phyloP scores from a whole-genome alignment of 2,113 vertebrate species.

The Cyanistes caeruleus region DNA sequence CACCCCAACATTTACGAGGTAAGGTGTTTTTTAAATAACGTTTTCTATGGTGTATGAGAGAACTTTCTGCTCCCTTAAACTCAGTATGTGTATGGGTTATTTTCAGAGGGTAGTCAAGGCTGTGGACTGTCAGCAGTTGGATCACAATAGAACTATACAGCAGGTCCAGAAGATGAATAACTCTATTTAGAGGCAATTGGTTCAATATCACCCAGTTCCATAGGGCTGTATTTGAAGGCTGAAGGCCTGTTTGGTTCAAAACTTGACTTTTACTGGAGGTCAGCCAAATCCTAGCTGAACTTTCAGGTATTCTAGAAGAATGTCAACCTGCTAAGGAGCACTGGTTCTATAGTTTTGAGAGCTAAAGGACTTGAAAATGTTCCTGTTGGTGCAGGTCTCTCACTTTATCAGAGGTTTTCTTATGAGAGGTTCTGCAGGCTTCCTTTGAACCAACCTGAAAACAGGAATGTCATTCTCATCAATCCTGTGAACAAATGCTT shows the following conservation, averaged over 20 bases:
- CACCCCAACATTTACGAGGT: conserved; percentile 99
- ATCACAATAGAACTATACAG: background rate
- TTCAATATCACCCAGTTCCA: background rate
- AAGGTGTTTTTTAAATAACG: conserved; percentile 11
- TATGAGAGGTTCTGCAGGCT: background rate
- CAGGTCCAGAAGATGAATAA: background rate
- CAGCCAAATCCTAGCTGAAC: background rate
- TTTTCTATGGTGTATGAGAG: background rate
- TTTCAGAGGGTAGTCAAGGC: background rate
- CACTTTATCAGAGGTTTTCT: background rate
- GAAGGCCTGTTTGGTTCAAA: background rate
- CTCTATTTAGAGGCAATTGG: background rate
- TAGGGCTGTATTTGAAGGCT: background rate
- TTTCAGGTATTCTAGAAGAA: background rate
- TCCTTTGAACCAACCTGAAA: background rate
- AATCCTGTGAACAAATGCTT: background rate
- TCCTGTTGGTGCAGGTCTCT: background rate
- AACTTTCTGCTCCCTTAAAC: background rate
- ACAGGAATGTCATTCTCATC: background rate
- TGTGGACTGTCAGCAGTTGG: background rate
- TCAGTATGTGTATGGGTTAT: accelerated
- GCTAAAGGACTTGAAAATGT: background rate
- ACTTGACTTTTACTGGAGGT: background rate
- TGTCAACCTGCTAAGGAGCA: background rate
- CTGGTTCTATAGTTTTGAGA: background rate